A percentile compares a stretch with the other conserved stretches of the same genome.
Conservation (phyloP, 2,797 vertebrate genomes). For the Zonotrichia albicollis region DNA sequence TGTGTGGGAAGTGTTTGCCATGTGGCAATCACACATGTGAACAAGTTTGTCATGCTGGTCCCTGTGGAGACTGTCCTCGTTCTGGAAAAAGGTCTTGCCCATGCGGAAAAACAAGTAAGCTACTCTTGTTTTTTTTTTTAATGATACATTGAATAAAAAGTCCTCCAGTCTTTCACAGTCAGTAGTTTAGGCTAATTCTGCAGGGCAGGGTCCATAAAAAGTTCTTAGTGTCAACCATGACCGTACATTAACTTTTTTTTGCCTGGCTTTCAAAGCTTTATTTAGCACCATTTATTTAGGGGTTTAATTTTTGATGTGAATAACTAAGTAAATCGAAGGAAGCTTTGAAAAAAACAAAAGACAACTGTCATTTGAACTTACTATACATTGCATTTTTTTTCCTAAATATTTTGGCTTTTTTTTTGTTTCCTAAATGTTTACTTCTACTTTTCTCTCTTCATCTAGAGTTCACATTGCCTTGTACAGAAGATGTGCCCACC, state of each 20-base stretch:
- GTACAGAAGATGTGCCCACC: constrained; percentile 90
- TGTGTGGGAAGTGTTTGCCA: constrained; percentile 83
- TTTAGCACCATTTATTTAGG: not conserved
- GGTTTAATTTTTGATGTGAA: not conserved
- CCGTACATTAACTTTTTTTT: not conserved
- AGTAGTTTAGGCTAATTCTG: not conserved
- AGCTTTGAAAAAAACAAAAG: not conserved
- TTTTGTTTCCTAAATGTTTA: not conserved
- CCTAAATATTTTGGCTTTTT: not conserved
- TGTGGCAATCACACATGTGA: constrained; percentile 95
- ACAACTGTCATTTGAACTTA: not conserved
- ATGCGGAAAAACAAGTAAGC: constrained; percentile 89
- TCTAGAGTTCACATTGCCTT: constrained; percentile 88
- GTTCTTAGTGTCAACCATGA: not conserved
- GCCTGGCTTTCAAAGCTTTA: not conserved
- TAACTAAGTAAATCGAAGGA: not conserved
- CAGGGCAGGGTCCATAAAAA: not conserved
- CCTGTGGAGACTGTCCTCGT: constrained; percentile 91
- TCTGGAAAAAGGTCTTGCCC: constrained; percentile 89
- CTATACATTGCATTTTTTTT: not conserved
- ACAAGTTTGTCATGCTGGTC: constrained; percentile 83
- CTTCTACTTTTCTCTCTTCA: not conserved
- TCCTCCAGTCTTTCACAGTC: not conserved
- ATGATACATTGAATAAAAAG: not conserved
- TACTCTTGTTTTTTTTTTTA: not conserved